phyloP scores from a whole-genome alignment of 2,113 vertebrate species.

The Suricata suricatta region DNA sequence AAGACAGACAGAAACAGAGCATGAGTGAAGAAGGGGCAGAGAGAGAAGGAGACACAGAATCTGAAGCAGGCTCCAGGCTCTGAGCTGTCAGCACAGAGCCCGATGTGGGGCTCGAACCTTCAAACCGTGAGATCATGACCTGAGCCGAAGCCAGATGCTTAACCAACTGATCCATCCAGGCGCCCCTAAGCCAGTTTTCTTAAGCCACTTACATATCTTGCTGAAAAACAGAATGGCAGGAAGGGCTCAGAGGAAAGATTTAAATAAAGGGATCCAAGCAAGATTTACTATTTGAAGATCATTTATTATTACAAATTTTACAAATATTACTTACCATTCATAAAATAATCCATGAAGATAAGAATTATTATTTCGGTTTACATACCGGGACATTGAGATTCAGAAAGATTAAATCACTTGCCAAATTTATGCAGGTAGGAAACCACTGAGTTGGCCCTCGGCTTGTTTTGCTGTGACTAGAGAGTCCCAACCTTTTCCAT shows the following conservation, averaged over 20 bases:
- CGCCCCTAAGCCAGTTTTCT: conserved; percentile 28
- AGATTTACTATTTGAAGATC: conserved; percentile 13
- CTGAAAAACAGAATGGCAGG: conserved; percentile 27
- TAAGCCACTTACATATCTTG: conserved; percentile 26
- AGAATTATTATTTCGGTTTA: conserved; percentile 48
- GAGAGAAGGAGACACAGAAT: no score
- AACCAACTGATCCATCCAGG: no score
- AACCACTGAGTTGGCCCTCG: conserved; percentile 7
- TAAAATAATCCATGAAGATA: conserved; percentile 47
- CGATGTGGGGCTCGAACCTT: no score
- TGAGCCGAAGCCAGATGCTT: no score
- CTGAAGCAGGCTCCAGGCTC: no score
- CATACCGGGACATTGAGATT: conserved; percentile 13
- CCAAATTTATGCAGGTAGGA: conserved; percentile 7
- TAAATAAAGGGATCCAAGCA: neutral
- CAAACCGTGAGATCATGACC: no score
- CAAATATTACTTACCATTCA: conserved; percentile 42
- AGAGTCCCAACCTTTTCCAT: neutral
- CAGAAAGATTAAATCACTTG: conserved; percentile 43
- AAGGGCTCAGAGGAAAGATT: conserved; percentile 25
- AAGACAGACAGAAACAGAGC: no score
- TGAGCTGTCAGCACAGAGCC: no score
- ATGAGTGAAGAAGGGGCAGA: no score
- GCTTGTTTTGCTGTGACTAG: neutral
- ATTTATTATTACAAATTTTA: conserved; percentile 47